phyloP scores from a whole-genome alignment of 2,113 vertebrate genomes.

The Choloepus hoffmanni region DNA sequence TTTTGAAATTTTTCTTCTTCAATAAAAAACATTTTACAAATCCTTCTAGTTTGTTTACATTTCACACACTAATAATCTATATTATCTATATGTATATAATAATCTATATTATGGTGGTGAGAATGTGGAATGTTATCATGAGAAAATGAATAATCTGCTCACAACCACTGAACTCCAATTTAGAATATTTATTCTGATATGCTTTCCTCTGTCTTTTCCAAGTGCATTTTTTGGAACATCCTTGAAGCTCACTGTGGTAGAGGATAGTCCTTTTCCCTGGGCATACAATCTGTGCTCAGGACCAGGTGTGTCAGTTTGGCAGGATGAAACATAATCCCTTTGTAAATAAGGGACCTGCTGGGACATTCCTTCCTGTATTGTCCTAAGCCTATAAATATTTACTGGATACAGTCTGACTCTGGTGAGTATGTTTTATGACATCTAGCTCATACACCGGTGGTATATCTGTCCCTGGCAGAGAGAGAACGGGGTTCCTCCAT shows the following conservation, averaged over 20 bases:
- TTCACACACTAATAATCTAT: not conserved
- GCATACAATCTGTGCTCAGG: too few relatives aligned
- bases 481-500: too few relatives aligned
- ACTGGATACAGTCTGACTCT: too few relatives aligned
- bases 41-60: not conserved
- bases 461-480: too few relatives aligned
- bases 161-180: not conserved
- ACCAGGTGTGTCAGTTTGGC: too few relatives aligned
- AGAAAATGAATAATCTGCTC: not conserved
- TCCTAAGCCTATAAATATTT: too few relatives aligned
- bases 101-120: not conserved
- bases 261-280: too few relatives aligned
- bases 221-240: not conserved
- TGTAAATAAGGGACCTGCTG: too few relatives aligned
- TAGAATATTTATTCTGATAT: not conserved
- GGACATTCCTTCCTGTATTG: too few relatives aligned
- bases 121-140: not conserved
- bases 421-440: too few relatives aligned
- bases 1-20: not conserved
- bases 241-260: not conserved
- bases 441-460: too few relatives aligned
- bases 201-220: not conserved
- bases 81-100: not conserved
- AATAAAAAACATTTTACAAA: not conserved
- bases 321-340: too few relatives aligned